phyloP scores from a whole-genome alignment of 2,113 vertebrate species.

The Macheiramphus alcinus region DNA sequence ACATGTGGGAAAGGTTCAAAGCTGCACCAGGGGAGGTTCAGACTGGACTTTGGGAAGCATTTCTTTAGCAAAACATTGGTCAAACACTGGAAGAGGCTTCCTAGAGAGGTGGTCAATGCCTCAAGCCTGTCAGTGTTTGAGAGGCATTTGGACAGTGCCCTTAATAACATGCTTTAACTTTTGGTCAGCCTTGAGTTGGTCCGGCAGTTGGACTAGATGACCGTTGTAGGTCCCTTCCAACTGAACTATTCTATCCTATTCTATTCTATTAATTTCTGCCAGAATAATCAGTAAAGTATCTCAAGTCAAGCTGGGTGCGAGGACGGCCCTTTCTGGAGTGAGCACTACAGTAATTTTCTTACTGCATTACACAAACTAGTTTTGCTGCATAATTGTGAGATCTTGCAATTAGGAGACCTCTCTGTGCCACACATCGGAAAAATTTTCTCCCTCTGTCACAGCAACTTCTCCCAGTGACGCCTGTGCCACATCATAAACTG shows the following conservation, averaged over 20 bases:
- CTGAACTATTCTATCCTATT: background rate
- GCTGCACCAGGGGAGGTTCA: background rate
- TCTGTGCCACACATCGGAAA: background rate
- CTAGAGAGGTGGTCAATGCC: background rate
- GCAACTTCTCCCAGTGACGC: background rate
- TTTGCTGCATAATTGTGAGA: background rate
- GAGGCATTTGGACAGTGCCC: background rate
- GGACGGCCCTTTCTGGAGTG: background rate
- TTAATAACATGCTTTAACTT: background rate
- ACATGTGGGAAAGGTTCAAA: background rate
- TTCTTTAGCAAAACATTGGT: background rate
- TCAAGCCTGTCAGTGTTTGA: background rate
- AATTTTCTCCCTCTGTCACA: background rate
- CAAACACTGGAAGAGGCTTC: background rate
- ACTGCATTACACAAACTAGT: background rate
- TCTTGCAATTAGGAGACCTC: background rate
- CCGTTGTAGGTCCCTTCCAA: background rate
- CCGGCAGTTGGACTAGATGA: background rate
- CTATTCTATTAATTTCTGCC: background rate
- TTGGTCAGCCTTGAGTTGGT: background rate
- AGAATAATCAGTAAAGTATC: background rate
- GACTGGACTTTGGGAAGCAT: background rate
- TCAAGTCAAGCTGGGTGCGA: background rate
- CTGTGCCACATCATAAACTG: background rate
- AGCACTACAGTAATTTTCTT: background rate